Percentiles rank a stretch among this genome's conserved stretches.
These are phyloP conservation scores for Colossoma macropomum DNA, from an alignment of 2,113 vertebrate species.

Conservation along the genomic window DNA sequence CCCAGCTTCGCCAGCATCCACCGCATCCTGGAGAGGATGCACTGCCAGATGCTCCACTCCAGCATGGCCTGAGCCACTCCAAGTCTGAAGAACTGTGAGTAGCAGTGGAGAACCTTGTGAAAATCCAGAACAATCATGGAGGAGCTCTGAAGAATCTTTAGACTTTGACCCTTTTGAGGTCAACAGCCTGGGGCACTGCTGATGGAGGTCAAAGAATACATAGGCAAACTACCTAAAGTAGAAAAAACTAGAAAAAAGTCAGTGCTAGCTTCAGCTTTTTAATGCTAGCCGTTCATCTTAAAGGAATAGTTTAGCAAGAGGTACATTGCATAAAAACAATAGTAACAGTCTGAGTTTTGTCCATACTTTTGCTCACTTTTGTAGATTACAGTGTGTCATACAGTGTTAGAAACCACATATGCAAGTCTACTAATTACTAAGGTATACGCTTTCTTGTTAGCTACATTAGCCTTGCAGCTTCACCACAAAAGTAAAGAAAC, in stretches of 20 bases:
- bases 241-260: background rate
- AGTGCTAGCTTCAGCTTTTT: no score
- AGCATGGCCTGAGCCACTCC: conserved; percentile 31
- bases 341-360: no score
- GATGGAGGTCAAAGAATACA: background rate
- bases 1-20: conserved; percentile 93
- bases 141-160: background rate
- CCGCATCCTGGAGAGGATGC: conserved; percentile 94
- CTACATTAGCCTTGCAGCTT: no score
- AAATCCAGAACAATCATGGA: background rate
- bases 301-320: no score
- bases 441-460: no score
- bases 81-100: background rate
- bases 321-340: no score
- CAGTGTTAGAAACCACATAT: no score
- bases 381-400: no score
- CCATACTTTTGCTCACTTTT: no score
- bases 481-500: no score
- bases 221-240: background rate
- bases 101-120: background rate
- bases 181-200: background rate
- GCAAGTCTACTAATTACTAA: no score
- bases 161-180: background rate
- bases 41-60: conserved; percentile 73
- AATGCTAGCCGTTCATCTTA: no score